These are phyloP conservation scores for Hiodon alosoides DNA, from an alignment of 2,113 vertebrate species.

Conservation along the genomic window DNA sequence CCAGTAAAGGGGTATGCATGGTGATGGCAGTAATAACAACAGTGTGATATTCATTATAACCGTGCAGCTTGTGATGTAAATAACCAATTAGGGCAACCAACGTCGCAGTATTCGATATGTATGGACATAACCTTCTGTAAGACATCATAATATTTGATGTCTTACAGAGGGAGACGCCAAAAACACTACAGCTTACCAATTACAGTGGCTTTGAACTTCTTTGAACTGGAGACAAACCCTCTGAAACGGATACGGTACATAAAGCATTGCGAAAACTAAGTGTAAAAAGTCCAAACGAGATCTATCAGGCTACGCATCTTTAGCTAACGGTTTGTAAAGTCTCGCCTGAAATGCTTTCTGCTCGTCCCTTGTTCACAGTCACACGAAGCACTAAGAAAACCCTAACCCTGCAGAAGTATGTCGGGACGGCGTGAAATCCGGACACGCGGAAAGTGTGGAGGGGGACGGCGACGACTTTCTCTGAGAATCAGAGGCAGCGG, in stretches of 20 bases:
- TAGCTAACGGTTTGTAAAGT: neutral
- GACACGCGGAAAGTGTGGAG: neutral
- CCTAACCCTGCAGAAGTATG: neutral
- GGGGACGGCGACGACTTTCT: neutral
- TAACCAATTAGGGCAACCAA: neutral
- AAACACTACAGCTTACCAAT: too few species aligned
- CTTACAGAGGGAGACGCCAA: too few species aligned
- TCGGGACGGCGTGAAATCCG: neutral
- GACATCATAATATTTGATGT: too few species aligned
- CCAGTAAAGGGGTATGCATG: neutral
- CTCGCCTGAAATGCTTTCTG: neutral
- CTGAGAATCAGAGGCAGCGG: neutral
- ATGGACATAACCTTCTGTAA: neutral
- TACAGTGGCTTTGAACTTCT: too few species aligned
- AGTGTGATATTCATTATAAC: slow-evolving; percentile 10
- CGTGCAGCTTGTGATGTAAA: neutral
- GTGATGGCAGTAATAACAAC: neutral
- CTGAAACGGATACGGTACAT: too few species aligned
- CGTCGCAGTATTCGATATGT: neutral
- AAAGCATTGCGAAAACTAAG: neutral
- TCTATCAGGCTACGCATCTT: too few species aligned
- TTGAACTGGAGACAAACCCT: too few species aligned
- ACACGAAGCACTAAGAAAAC: neutral
- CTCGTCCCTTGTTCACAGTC: neutral
- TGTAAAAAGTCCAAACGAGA: neutral